A percentile compares a stretch with the other conserved stretches of the same genome.
These are phyloP conservation scores for Mus spretus DNA, from an alignment of 2,797 vertebrate species.

Conservation along the genomic window DNA sequence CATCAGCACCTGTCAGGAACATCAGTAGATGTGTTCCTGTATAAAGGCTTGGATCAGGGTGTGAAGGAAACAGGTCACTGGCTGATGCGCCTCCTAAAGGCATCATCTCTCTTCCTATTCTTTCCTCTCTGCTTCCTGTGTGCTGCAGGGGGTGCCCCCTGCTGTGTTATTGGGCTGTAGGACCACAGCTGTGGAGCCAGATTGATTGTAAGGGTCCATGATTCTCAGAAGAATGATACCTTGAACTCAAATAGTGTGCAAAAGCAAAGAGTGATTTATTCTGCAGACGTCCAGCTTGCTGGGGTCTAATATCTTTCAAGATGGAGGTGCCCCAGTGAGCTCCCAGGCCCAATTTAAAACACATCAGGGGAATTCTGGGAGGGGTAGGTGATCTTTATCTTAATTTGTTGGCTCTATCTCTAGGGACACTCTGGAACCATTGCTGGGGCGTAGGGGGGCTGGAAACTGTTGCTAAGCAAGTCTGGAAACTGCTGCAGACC, in stretches of 20 bases:
- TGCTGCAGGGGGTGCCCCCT: too few species aligned
- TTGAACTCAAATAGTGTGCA: neutral
- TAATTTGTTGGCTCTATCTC: neutral
- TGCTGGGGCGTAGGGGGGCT: too few species aligned
- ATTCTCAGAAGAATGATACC: neutral
- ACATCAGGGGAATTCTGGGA: neutral
- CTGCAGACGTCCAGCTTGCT: neutral
- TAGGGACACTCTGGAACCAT: too few species aligned
- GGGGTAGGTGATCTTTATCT: neutral
- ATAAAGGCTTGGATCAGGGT: neutral
- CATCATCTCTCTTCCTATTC: neutral
- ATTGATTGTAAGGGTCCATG: neutral
- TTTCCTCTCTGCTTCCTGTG: neutral
- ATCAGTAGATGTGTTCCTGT: rapidly evolving
- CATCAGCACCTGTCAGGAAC: neutral
- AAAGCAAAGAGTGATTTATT: neutral
- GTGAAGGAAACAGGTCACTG: neutral
- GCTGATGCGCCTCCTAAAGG: neutral
- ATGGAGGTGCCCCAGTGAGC: neutral
- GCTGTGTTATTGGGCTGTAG: neutral
- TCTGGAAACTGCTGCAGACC: neutral
- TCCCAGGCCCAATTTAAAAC: neutral
- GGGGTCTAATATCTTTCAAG: neutral
- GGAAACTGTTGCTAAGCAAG: neutral
- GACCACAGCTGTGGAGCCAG: neutral